These are phyloP conservation scores for Gallirallus australis DNA, from an alignment of 2,797 vertebrate genomes.

Conservation along the genomic window DNA sequence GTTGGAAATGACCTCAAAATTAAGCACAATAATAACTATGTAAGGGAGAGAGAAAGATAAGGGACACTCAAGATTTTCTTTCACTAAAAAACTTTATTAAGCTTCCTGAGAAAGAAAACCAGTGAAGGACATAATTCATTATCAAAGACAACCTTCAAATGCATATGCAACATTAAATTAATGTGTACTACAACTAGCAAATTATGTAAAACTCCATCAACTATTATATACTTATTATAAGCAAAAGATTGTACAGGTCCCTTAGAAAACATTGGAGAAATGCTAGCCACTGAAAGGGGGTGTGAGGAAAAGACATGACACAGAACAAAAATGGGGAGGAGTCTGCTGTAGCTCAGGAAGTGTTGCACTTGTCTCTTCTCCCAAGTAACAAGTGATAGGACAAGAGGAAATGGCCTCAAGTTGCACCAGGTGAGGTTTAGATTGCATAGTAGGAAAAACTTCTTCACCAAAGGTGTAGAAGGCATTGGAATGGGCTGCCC, in stretches of 20 bases:
- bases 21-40: background rate
- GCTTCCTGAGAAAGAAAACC: background rate
- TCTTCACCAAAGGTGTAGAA: too few relatives aligned
- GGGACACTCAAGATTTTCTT: background rate
- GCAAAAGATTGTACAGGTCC: background rate
- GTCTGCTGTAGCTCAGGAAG: background rate
- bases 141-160: background rate
- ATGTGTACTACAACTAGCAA: background rate
- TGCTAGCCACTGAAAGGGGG: background rate
- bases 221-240: background rate
- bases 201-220: background rate
- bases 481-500: too few relatives aligned
- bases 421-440: too few relatives aligned
- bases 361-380: background rate
- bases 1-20: background rate
- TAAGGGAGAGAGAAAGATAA: background rate
- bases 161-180: background rate
- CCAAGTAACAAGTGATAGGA: too few relatives aligned
- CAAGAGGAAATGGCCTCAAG: too few relatives aligned
- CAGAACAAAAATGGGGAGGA: background rate
- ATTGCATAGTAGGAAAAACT: too few relatives aligned
- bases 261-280: slow-evolving; percentile 2
- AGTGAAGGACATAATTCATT: background rate
- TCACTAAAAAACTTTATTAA: background rate
- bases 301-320: background rate